These are phyloP conservation scores for Tenthredo mesomela DNA, from an alignment of 2,888 invertebrate genomes.

Conservation along the genomic window DNA sequence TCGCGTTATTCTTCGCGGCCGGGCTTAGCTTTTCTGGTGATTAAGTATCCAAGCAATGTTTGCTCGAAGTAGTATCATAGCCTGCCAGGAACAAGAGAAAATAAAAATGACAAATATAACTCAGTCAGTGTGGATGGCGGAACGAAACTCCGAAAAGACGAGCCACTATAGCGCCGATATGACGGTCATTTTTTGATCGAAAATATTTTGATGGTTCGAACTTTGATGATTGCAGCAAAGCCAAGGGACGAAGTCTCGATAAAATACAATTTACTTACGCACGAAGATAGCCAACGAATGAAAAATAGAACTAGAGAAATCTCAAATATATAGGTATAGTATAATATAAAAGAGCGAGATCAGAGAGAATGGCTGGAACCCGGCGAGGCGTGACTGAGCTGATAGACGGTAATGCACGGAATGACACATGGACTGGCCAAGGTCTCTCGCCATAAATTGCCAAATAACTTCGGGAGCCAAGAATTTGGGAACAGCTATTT, in stretches of 20 bases:
- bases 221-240: not conserved
- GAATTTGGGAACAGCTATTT: constrained; percentile 59
- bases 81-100: not conserved
- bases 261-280: constrained; percentile 42
- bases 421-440: constrained; percentile 71
- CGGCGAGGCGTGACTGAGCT: constrained; percentile 65
- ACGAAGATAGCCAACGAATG: not conserved
- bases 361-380: constrained; percentile 54
- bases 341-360: not conserved
- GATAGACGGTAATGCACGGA: constrained; percentile 70
- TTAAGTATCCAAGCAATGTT: constrained; percentile 4
- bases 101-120: constrained; percentile 24
- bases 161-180: not conserved
- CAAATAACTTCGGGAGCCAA: constrained; percentile 68
- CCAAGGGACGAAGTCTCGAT: not conserved
- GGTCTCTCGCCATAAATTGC: constrained; percentile 68
- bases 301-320: constrained; percentile 8
- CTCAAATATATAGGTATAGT: not conserved
- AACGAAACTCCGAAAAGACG: not conserved
- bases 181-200: constrained; percentile 6
- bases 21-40: constrained; percentile 15
- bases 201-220: not conserved
- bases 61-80: not conserved
- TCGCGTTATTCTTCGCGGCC: not conserved
- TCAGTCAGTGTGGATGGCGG: not conserved